Percentiles rank a stretch among this genome's conserved stretches.
Conservation (phyloP, 23 tunicate species). For the Trididemnum nubilum region DNA sequence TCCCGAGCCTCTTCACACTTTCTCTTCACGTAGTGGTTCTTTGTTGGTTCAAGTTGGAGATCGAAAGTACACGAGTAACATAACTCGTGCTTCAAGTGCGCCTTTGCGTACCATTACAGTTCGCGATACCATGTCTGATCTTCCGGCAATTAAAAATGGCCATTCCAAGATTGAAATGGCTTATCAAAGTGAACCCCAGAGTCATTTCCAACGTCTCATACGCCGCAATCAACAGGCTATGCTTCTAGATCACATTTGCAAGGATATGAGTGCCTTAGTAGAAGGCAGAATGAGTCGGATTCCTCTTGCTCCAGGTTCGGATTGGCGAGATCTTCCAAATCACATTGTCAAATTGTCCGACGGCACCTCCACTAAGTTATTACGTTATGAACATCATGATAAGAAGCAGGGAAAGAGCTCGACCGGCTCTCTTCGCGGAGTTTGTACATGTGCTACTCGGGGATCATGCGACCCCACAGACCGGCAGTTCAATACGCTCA, state of each 20-base stretch:
- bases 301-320: conserved; percentile 77
- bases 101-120: conserved; percentile 88
- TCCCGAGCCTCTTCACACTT: conserved; percentile 89
- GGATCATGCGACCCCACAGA: conserved; percentile 75
- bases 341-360: conserved; percentile 63
- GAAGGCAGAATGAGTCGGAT: conserved; percentile 68
- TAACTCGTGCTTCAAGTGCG: conserved; percentile 50
- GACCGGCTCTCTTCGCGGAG: conserved; percentile 82
- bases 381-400: conserved; percentile 74
- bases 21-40: conserved; percentile 67
- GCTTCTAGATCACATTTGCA: conserved; percentile 74
- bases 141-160: conserved; percentile 81
- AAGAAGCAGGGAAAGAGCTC: conserved; percentile 75
- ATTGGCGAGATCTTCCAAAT: conserved; percentile 95
- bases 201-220: conserved; percentile 73
- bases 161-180: conserved; percentile 62
- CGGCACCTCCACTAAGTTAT: conserved; percentile 56
- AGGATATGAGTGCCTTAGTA: conserved; percentile 79
- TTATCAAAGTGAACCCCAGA: conserved; percentile 57
- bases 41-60: conserved; percentile 70
- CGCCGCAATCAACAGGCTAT: conserved; percentile 61
- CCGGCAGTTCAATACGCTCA: conserved; percentile 77
- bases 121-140: conserved; percentile 87
- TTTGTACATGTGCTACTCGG: conserved; percentile 69
- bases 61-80: conserved; percentile 53